Base-by-base conservation (phyloP, 2,113 vertebrate species). In the Pungitius pungitius region DNA sequence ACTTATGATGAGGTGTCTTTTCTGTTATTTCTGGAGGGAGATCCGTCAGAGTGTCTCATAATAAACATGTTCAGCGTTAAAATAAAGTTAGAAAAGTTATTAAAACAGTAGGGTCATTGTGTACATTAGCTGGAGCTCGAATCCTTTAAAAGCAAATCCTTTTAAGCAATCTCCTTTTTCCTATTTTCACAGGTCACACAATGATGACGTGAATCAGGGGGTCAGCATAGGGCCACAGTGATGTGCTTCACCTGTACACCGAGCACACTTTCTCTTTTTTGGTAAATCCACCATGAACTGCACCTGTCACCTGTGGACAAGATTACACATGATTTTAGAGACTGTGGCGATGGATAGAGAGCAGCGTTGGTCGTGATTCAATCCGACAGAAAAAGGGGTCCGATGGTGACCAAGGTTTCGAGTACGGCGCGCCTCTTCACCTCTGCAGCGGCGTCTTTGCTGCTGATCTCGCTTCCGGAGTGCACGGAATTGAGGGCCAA, bases 401-500 rank as follows among this genome's bases (percentile, higher is more conserved):
- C 40, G 2, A 35, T 33, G 4, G 0, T 43, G n/a, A 30, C n/a
- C n/a, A 13, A 22, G 12, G n/a, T n/a, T 66, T 4, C 18, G 12
- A 20, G 5, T 24, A 30, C 13, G 57, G n/a, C n/a, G n/a, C n/a
- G 4, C 37, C 18, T 58, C 39, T 54, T 80, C 37, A 85, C 85
- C 58, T 86, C 77, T 69, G 15, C 62, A 14, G 64, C 4, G 49
- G 54, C 1, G 49, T 63, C 33, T 4, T 57, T 75, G 30, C 49
- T 66, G 14, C 27, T 77, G 22, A 65, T 78, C 26, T 62, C 73
- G 10, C 20, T 45, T 37, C 69, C 39, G 47, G 69, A 67, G 58
- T n/a, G 22, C 8, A 43, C 27, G 12, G 87, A 17, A 63, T 51
- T 87, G n/a, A 83, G 22, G 18, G 88, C 87, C 63, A 94, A 66